phyloP scores from a whole-genome alignment of 2,113 vertebrate species.

The Nibea albiflora region DNA sequence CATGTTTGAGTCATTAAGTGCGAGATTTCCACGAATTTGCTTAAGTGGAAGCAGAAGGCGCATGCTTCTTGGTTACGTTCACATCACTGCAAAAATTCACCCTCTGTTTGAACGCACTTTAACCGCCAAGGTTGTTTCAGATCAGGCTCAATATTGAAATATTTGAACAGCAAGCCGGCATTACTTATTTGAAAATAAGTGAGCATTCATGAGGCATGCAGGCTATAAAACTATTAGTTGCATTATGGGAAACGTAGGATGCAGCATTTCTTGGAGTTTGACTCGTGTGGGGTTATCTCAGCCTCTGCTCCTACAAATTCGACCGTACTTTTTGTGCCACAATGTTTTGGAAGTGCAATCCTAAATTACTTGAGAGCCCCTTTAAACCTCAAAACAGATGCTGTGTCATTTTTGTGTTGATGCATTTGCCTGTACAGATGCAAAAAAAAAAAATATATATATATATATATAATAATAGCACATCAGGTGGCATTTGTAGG shows the following conservation, averaged over 20 bases:
- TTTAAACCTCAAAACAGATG: slow-evolving; percentile 12
- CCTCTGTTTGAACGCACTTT: background rate
- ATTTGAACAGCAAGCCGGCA: background rate
- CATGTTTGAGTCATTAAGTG: too few relatives aligned
- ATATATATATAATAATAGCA: background rate
- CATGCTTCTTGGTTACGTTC: background rate
- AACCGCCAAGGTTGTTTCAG: background rate
- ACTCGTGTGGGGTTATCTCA: background rate
- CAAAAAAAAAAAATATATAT: slow-evolving; percentile 5
- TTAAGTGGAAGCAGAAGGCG: background rate
- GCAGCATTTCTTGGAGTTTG: accelerated
- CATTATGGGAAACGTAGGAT: slow-evolving; percentile 28
- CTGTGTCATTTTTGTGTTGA: background rate
- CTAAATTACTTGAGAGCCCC: background rate
- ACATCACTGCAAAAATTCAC: background rate
- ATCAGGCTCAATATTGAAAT: too few relatives aligned
- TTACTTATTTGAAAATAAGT: too few relatives aligned
- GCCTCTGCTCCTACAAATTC: background rate
- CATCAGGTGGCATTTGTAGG: background rate
- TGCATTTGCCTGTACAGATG: slow-evolving; percentile 13
- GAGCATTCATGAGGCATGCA: background rate
- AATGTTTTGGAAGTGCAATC: background rate
- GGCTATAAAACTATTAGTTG: background rate
- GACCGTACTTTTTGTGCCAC: background rate
- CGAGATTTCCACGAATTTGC: background rate